Evolutionary conservation across 2,113 vertebrate species (phyloP).

Genomic region (Lasiurus cinereus): DNA sequence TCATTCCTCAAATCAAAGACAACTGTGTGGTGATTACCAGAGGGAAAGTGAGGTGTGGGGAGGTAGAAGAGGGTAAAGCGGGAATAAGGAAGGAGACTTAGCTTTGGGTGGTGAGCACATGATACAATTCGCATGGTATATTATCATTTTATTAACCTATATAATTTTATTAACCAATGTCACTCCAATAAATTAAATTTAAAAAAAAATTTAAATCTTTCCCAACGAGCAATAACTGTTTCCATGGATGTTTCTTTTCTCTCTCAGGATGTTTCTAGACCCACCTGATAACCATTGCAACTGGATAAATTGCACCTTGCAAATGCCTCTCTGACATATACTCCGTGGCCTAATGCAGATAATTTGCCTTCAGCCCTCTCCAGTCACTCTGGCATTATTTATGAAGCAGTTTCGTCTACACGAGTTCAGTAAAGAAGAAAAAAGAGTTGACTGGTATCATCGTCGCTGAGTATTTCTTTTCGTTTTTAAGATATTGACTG

Average conservation of each 20-base stretch:
- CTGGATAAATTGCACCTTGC: conserved; percentile 59
- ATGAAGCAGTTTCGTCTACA: neutral
- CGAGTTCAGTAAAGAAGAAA: neutral
- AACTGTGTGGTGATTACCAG: neutral
- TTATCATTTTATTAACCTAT: neutral
- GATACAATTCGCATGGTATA: neutral
- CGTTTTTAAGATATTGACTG: neutral
- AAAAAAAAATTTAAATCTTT: conserved; percentile 58
- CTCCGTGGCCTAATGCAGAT: neutral
- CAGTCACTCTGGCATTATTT: neutral
- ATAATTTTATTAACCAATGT: neutral
- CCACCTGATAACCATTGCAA: conserved; percentile 64
- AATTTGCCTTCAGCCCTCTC: neutral
- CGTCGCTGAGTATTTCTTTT: neutral
- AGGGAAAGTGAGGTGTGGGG: neutral
- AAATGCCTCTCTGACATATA: neutral
- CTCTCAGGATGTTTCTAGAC: conserved; percentile 25
- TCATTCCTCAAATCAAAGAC: conserved; percentile 74
- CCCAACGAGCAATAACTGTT: conserved; percentile 66
- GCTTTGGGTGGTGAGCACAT: neutral
- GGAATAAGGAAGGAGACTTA: neutral
- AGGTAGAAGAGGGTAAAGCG: neutral
- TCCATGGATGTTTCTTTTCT: conserved; percentile 66
- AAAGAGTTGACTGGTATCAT: neutral
- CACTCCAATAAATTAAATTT: neutral